A percentile compares a stretch with the other conserved stretches of the same genome.
These are phyloP conservation scores for Climacteris rufus DNA, from an alignment of 2,113 vertebrate species.

Conservation along the genomic window DNA sequence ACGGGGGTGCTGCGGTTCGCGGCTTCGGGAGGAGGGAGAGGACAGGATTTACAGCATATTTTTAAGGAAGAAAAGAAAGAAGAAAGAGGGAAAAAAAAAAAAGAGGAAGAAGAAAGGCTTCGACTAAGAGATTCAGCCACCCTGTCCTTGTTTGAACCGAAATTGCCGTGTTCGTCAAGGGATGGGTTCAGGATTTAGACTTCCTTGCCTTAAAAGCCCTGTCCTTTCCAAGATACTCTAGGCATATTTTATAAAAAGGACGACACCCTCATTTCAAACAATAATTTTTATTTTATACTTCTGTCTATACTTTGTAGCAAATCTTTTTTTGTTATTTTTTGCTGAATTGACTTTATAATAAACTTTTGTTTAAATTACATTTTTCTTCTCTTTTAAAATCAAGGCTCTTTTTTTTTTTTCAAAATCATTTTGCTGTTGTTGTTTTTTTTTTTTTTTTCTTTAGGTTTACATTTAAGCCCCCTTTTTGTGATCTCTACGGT, in stretches of 20 bases:
- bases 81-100: fast-evolving
- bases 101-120: background rate
- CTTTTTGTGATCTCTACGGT: conserved; percentile 75
- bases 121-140: background rate
- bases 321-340: conserved; percentile 72
- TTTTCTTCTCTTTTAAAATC: conserved; percentile 81
- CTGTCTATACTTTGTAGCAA: conserved; percentile 89
- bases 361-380: conserved; percentile 88
- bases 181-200: background rate
- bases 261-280: conserved; percentile 85
- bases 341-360: conserved; percentile 86
- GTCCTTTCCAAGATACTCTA: background rate
- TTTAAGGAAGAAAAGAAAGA: background rate
- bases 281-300: conserved; percentile 93
- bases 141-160: conserved; percentile 35
- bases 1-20: background rate
- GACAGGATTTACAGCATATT: background rate
- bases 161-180: background rate
- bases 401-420: conserved; percentile 71
- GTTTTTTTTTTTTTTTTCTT: conserved; percentile 44
- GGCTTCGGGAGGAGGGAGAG: background rate
- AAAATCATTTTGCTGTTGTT: conserved; percentile 71
- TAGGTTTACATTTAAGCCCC: conserved; percentile 81
- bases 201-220: background rate
- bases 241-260: conserved; percentile 56